Evolutionary conservation across 30 jellyfish, hydroid and myxozoan species (phyloP), one percentile per base, ranked within the genome.

Genomic region (Calvadosia cruxmelitensis): DNA sequence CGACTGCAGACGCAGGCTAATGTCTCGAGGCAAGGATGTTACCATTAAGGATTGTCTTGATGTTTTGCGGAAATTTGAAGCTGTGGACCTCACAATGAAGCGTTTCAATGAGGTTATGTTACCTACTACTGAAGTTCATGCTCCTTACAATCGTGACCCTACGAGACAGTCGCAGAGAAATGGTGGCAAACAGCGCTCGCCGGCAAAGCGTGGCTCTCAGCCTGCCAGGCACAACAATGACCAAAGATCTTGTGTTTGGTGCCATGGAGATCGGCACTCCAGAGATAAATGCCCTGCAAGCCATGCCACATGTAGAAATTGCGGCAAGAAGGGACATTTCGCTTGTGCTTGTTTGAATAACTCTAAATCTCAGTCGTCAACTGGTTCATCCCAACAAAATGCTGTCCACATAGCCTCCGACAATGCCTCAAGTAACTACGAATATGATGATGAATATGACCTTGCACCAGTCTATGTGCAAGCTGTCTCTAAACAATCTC

Each of bases 31-130:
- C 26, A 69, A 69, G 27, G 70, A 15, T 52, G 42, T 69, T 27
- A 7, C 33, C 31, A 34, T 34, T 5, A 35, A 69, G 49, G 70
- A 30, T 30, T 69, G 69, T 35, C 50, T 42, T 34, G 42, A 27
- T 27, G 29, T 34, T n/a, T 32, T 69, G 67, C 69, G 78, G 12
- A 71, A 49, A 7, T 53, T 27, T 69, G 78, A 69, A 52, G 78
- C 78, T 42, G 31, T 69, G 35, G 78, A 69, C 65, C 27, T 69
- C 27, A 69, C 78, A 13, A 69, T 69, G 78, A 50, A 69, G 27
- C 78, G 42, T 34, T 34, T 69, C 48, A 50, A 71, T 69, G 75
- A 24, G 10, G 76, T 66, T 24, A 61, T 30, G 76, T 26, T 66
- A 31, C 65, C 27, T 20, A 34, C 61, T 25, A 66, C 63, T 30